phyloP scores from a whole-genome alignment of 2,797 vertebrate genomes.

The Pachyuromys duprasi region DNA sequence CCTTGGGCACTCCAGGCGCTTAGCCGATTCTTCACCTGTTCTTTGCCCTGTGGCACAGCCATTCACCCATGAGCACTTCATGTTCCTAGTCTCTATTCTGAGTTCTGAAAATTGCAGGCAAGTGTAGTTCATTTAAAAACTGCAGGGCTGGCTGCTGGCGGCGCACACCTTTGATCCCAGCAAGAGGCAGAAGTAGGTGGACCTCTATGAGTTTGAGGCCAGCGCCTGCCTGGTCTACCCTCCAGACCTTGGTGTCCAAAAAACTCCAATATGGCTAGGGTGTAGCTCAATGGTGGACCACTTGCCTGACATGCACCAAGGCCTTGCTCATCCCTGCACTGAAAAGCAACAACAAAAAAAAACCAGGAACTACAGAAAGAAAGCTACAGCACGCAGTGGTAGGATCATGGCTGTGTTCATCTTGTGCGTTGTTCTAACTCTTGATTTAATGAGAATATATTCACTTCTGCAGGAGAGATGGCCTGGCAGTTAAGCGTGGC shows the following conservation, averaged over 20 bases:
- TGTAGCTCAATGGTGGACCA: not conserved
- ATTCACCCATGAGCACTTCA: not conserved
- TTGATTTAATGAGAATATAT: not conserved
- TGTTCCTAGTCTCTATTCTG: not conserved
- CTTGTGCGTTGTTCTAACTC: not conserved
- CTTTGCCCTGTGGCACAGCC: not conserved
- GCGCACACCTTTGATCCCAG: not conserved
- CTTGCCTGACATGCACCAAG: no score
- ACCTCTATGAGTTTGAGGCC: not conserved
- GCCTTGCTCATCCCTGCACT: not conserved
- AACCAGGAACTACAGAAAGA: not conserved
- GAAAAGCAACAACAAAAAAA: not conserved
- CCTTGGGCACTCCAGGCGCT: not conserved
- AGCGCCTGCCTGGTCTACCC: not conserved
- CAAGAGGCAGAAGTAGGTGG: not conserved
- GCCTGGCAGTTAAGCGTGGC: not conserved
- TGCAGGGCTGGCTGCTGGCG: not conserved
- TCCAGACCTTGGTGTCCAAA: not conserved
- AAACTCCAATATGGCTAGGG: not conserved
- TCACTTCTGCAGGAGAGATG: not conserved
- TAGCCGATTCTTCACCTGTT: not conserved
- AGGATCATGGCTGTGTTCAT: not conserved
- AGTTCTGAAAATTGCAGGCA: conserved; percentile 18
- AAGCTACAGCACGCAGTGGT: not conserved
- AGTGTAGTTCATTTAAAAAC: not conserved